Evolutionary conservation across 2,888 invertebrate genomes (phyloP).

Genomic region (Drosophila borealis): DNA sequence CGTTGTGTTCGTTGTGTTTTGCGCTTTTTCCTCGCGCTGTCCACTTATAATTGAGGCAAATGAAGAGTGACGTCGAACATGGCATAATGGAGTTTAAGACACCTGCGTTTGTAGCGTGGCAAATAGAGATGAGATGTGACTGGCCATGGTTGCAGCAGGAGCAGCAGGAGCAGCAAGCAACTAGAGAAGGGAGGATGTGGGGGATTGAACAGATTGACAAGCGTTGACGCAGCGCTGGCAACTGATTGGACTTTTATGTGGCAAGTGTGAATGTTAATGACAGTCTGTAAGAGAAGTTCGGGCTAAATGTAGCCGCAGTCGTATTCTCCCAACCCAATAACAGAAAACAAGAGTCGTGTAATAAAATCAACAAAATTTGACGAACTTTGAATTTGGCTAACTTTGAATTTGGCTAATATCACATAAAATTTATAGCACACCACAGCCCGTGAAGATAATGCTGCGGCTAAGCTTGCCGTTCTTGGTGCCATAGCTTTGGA

Average conservation of each 20-base stretch:
- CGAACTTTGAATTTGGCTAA: no score
- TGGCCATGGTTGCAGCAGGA: conserved; percentile 6
- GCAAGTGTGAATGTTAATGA: conserved; percentile 3
- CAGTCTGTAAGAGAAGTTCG: background rate
- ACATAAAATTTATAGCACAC: conserved; percentile 52
- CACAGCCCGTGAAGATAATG: conserved; percentile 67
- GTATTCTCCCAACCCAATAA: no score
- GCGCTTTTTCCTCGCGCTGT: background rate
- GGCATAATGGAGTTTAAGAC: conserved; percentile 79
- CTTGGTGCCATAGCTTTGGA: conserved; percentile 78
- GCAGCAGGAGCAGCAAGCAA: background rate
- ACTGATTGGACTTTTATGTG: conserved; percentile 47
- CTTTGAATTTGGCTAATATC: conserved; percentile 10
- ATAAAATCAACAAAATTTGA: no score
- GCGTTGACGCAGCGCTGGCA: conserved; percentile 27
- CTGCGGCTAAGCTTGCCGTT: conserved; percentile 75
- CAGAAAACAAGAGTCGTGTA: no score
- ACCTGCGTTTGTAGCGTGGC: conserved; percentile 56
- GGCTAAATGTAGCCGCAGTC: no score
- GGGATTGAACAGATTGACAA: conserved; percentile 22
- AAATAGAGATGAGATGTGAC: conserved; percentile 22
- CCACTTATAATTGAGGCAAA: conserved; percentile 78
- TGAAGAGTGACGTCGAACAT: conserved; percentile 82
- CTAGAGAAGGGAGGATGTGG: background rate
- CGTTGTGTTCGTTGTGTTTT: conserved; percentile 7